These are phyloP conservation scores for Galaxea fascicularis DNA, from an alignment of 92 coral and sea anemone species.

Conservation along the genomic window DNA sequence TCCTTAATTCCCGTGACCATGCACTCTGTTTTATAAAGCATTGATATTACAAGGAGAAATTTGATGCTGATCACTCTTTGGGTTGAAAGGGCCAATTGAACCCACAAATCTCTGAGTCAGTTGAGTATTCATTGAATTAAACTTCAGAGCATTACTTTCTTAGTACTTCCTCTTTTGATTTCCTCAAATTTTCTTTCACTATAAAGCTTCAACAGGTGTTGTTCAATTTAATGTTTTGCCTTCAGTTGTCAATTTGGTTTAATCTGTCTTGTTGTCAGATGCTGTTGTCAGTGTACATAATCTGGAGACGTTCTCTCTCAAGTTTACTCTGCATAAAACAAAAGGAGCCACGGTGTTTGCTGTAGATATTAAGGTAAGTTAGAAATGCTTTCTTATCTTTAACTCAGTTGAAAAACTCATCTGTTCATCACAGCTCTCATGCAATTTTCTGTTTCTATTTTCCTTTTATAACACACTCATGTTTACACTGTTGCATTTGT, in stretches of 20 bases:
- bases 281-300: constrained; percentile 89
- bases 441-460: too few species aligned
- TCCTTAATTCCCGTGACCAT: too few species aligned
- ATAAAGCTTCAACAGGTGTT: too few species aligned
- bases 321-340: constrained; percentile 81
- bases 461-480: background rate
- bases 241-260: background rate
- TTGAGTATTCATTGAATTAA: background rate
- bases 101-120: too few species aligned
- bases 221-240: background rate
- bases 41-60: too few species aligned
- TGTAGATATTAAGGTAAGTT: constrained; percentile 81
- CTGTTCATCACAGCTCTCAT: too few species aligned
- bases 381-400: background rate
- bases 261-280: constrained; percentile 55
- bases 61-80: too few species aligned
- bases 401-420: too few species aligned
- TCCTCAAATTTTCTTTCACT: too few species aligned
- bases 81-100: too few species aligned
- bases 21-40: too few species aligned
- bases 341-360: constrained; percentile 97
- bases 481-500: background rate
- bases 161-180: background rate
- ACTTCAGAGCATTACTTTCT: background rate
- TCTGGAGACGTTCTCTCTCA: constrained; percentile 92